Evolutionary conservation across 2,797 vertebrate species (phyloP).

Genomic region (Paratrypauchen microcephalus): DNA sequence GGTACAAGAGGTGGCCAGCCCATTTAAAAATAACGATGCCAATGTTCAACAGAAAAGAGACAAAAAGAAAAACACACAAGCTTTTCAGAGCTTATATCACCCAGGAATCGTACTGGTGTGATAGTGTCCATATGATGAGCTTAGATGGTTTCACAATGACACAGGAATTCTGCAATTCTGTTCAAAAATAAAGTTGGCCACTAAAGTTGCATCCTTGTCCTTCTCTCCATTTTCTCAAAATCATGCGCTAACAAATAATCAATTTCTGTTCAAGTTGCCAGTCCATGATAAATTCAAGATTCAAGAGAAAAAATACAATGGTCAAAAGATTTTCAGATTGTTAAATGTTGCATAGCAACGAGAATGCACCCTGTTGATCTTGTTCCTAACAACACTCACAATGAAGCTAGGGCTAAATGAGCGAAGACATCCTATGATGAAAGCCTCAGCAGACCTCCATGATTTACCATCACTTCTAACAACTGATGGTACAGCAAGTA

Average conservation of each 20-base stretch:
- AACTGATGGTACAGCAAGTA: conserved; percentile 47
- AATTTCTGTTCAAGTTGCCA: conserved; percentile 21
- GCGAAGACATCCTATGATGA: conserved; percentile 24
- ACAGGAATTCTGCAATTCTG: not conserved
- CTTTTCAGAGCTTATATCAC: conserved; percentile 8
- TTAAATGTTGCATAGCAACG: conserved; percentile 70
- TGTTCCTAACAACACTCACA: conserved; percentile 54
- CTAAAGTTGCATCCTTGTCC: conserved; percentile 16
- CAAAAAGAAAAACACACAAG: conserved; percentile 9
- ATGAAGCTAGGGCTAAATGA: conserved; percentile 31
- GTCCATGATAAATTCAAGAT: conserved; percentile 28
- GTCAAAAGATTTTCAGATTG: conserved; percentile 46
- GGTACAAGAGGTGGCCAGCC: conserved; percentile 12
- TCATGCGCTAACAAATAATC: conserved; percentile 18
- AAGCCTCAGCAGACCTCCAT: conserved; percentile 49
- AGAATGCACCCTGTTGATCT: conserved; percentile 63
- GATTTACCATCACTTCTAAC: conserved; percentile 38
- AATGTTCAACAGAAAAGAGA: conserved; percentile 13
- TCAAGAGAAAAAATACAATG: conserved; percentile 45
- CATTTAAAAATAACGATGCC: conserved; percentile 24
- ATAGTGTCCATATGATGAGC: conserved; percentile 29
- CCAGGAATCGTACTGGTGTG: conserved; percentile 23
- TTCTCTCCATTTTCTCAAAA: conserved; percentile 40
- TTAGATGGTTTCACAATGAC: conserved; percentile 19
- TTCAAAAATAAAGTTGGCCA: conserved; percentile 5